Evolutionary conservation across 2,113 vertebrate species (phyloP).

Genomic region (Phalacrocorax aristotelis): DNA sequence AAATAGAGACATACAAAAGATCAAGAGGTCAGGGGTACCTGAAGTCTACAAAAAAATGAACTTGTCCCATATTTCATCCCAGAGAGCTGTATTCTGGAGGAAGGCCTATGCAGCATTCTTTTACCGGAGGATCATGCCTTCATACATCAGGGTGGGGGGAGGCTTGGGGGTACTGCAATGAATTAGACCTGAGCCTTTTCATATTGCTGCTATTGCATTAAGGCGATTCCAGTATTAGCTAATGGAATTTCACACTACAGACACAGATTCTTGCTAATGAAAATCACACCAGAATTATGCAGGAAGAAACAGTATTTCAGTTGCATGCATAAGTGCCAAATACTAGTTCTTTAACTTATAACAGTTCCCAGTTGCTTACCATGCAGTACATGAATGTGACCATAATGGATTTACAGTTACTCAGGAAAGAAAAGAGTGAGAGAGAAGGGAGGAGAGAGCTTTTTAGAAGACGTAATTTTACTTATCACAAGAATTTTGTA

Average conservation of each 20-base stretch:
- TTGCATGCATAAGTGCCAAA: conserved; percentile 23
- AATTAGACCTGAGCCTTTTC: conserved; percentile 12
- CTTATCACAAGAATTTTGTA: not conserved
- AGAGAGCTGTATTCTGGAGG: conserved; percentile 22
- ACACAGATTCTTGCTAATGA: conserved; percentile 58
- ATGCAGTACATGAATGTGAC: not conserved
- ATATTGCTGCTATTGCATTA: not conserved
- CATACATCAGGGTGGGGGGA: not conserved
- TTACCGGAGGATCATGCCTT: not conserved
- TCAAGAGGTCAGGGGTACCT: conserved; percentile 83
- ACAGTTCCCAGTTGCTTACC: not conserved
- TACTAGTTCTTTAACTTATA: conserved; percentile 26
- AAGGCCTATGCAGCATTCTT: conserved; percentile 27
- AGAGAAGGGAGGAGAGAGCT: not conserved
- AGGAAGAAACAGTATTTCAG: conserved; percentile 29
- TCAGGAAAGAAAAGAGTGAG: conserved; percentile 15
- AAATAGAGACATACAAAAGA: conserved; percentile 93
- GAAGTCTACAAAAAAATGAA: conserved; percentile 69
- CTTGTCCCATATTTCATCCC: conserved; percentile 70
- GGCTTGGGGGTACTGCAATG: not conserved
- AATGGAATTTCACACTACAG: conserved; percentile 62
- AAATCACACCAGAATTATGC: conserved; percentile 61
- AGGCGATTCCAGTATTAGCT: not conserved
- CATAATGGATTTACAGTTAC: conserved; percentile 43
- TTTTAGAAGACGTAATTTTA: conserved; percentile 26